Conservation (phyloP, 37 sponge, comb jelly and placozoan species). For the Beroe ovata region DNA sequence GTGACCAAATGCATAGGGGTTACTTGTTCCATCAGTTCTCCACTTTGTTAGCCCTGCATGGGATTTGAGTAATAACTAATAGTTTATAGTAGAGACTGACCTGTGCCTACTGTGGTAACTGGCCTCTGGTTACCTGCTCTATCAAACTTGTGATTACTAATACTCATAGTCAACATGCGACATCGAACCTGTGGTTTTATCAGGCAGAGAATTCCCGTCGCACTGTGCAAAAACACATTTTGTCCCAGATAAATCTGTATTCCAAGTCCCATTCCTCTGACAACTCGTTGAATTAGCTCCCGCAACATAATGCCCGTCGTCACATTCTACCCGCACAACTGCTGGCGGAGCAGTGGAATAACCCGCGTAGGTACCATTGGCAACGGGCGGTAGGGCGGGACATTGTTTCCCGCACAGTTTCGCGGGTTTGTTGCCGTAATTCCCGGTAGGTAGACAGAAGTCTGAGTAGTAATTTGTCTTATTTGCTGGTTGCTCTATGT, state of each 20-base stretch:
- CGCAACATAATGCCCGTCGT: not conserved
- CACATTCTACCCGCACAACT: not conserved
- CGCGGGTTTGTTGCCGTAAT: not conserved
- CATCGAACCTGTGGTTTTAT: not conserved
- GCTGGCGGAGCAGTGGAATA: not conserved
- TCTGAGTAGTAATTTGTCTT: not conserved
- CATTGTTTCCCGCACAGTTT: not conserved
- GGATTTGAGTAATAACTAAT: no score
- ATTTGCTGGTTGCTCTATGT: slow-evolving; percentile 27
- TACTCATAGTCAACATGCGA: no score
- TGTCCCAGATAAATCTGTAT: not conserved
- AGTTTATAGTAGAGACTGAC: no score
- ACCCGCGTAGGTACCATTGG: not conserved
- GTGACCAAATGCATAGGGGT: slow-evolving; percentile 20
- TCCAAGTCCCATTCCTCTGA: slow-evolving; percentile 63
- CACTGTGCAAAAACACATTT: not conserved
- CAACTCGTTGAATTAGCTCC: not conserved
- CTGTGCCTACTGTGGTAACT: no score
- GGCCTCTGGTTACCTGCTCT: no score
- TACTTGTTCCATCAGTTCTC: slow-evolving; percentile 10
- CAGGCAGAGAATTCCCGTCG: not conserved
- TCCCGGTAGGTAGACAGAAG: not conserved
- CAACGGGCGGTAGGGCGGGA: slow-evolving; percentile 10
- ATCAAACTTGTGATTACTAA: no score
- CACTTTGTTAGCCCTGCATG: slow-evolving; percentile 5